phyloP scores from a whole-genome alignment of 2,113 vertebrate genomes.

The Tyrannus savana region DNA sequence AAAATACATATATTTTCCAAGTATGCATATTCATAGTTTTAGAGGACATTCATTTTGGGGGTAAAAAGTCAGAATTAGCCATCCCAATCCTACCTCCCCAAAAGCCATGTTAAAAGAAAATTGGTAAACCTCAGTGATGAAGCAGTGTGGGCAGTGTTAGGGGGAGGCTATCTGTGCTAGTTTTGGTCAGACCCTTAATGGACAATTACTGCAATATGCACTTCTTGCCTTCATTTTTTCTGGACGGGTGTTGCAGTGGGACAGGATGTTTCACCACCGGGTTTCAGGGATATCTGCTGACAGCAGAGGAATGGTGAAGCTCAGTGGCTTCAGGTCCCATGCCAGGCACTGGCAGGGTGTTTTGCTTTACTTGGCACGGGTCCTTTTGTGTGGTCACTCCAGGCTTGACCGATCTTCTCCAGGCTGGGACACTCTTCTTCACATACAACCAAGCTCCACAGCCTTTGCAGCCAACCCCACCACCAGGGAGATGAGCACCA shows the following conservation, averaged over 20 bases:
- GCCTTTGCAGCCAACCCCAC: background rate
- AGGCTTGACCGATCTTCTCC: background rate
- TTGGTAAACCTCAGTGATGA: background rate
- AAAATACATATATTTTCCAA: background rate
- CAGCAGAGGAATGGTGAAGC: background rate
- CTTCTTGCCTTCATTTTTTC: background rate
- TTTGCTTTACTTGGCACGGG: background rate
- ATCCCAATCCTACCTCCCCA: background rate
- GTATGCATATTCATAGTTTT: background rate
- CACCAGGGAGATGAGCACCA: too few relatives aligned
- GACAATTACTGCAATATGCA: background rate
- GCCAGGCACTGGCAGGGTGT: background rate
- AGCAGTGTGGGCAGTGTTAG: background rate
- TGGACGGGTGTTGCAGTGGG: background rate
- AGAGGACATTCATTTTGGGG: background rate
- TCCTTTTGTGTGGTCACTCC: background rate
- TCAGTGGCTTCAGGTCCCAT: background rate
- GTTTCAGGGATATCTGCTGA: background rate
- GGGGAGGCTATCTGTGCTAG: background rate
- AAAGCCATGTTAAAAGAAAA: background rate
- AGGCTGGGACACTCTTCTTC: rapidly evolving
- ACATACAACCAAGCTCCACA: rapidly evolving
- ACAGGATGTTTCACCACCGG: background rate
- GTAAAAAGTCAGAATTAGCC: background rate
- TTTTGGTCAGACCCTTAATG: background rate